These are phyloP conservation scores for Mesodorylaimus sp. DNA, from an alignment of 2,888 invertebrate species.

Conservation along the genomic window DNA sequence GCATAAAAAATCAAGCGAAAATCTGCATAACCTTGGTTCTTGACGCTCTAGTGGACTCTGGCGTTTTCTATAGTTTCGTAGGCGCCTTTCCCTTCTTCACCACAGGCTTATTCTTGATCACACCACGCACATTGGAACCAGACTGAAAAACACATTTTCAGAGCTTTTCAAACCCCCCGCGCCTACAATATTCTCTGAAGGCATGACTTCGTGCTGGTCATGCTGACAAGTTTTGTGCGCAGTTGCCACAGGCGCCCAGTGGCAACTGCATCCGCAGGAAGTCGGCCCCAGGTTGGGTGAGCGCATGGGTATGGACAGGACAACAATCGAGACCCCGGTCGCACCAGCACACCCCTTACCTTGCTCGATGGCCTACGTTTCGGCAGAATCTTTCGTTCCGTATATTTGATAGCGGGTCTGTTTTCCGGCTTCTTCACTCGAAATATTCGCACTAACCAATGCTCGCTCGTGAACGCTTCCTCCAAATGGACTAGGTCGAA, in stretches of 20 bases:
- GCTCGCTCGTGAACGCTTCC: constrained; percentile 92
- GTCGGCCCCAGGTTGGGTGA: too few relatives aligned
- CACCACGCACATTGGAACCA: constrained; percentile 65
- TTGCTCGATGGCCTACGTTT: neutral
- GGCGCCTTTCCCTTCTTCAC: constrained; percentile 49
- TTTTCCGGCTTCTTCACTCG: constrained; percentile 85
- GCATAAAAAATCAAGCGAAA: too few relatives aligned
- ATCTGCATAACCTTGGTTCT: too few relatives aligned
- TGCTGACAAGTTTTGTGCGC: too few relatives aligned
- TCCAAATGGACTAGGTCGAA: constrained; percentile 82
- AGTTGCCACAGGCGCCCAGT: too few relatives aligned
- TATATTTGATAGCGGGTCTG: constrained; percentile 58
- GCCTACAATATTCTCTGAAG: too few relatives aligned
- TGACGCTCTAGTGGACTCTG: too few relatives aligned
- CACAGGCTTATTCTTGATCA: constrained; percentile 66
- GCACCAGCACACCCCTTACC: neutral
- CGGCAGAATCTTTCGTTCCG: constrained; percentile 47
- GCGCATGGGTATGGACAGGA: constrained; percentile 15
- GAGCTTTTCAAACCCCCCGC: too few relatives aligned
- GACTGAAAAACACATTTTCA: constrained; percentile 49
- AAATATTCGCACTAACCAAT: constrained; percentile 94
- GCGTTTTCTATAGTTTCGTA: too few relatives aligned
- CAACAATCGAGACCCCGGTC: neutral
- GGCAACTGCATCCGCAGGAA: too few relatives aligned
- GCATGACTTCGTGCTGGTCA: too few relatives aligned